Conservation (phyloP, 2,113 vertebrate species). For the human region GRCh38 chr4:87878001-87878500, state of each 20-base stretch:
- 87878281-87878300: neutral
- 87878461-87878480: neutral
- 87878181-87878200: neutral
- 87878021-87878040: neutral
- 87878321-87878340: neutral
- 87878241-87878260: neutral
- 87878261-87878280: neutral
- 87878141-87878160: neutral
- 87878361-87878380: neutral
- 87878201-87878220: neutral
- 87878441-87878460: neutral
- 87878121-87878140: neutral
- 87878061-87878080: neutral
- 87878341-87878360: neutral
- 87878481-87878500: neutral
- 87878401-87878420: neutral
- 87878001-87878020: neutral
- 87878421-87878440: neutral
- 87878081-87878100: neutral
- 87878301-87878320: neutral
- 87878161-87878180: neutral
- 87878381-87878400: neutral
- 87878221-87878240: neutral
- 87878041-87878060: conserved; percentile 1
- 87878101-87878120: neutral